A percentile compares a stretch with the other conserved stretches of the same genome.
These are phyloP conservation scores for Fulmarus glacialis DNA, from an alignment of 2,113 vertebrate genomes.

Conservation along the genomic window DNA sequence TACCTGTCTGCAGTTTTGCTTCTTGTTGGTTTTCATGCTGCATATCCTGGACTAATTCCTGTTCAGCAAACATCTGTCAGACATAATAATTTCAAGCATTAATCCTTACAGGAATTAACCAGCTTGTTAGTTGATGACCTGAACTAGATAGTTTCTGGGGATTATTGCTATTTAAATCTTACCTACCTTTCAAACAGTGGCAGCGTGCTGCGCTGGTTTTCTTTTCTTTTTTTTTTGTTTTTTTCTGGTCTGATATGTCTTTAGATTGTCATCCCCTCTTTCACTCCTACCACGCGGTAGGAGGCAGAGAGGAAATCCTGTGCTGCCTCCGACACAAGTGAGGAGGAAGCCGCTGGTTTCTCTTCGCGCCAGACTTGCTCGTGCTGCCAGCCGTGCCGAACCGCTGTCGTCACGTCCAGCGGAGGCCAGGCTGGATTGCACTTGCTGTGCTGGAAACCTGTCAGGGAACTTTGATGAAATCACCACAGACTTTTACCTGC, in stretches of 20 bases:
- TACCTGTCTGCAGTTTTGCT: not conserved
- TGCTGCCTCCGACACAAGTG: not conserved
- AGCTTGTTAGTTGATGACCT: constrained; percentile 51
- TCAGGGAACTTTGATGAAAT: not conserved
- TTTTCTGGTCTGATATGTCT: not conserved
- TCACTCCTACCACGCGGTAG: not conserved
- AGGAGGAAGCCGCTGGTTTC: constrained; percentile 8
- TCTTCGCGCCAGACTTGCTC: not conserved
- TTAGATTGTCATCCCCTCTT: not conserved
- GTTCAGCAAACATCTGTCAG: constrained; percentile 37
- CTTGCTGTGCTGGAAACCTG: not conserved
- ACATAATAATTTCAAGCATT: constrained; percentile 39
- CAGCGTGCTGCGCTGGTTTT: not conserved
- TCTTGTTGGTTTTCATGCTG: not conserved
- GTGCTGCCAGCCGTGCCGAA: not conserved
- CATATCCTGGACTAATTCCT: not conserved
- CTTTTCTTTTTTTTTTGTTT: not conserved
- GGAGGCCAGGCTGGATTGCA: not conserved
- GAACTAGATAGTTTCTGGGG: constrained; percentile 46
- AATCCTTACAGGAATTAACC: constrained; percentile 56
- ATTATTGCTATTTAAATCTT: constrained; percentile 60
- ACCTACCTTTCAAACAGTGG: not conserved
- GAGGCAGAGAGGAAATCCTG: constrained; percentile 61
- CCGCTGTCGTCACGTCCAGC: accelerated
- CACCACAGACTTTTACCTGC: not conserved